Evolutionary conservation across 2,888 invertebrate species (phyloP), one percentile per base, ranked within the genome.

Genomic region (Taenaris catops): DNA sequence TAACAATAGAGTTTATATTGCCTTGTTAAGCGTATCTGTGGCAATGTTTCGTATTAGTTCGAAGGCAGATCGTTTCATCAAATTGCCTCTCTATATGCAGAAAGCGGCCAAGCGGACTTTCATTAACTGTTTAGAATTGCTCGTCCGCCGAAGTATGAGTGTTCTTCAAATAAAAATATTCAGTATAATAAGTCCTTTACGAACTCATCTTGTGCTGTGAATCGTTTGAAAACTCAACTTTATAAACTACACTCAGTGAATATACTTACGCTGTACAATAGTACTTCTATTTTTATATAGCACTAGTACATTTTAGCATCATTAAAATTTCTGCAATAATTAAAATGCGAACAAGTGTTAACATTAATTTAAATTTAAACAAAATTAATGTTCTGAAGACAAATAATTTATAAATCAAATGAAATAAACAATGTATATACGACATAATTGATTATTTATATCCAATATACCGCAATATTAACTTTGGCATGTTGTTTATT

Each of bases 71-170:
- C 65, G 63, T 74, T 73, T 67, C 58, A 71, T 62, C 67, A 73
- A 78, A 78, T 73, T 71, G 63, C 71, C 73, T 68, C 69, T 76
- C 74, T 75, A 69, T 78, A 79, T 79, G 78, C 79, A 75, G 71
- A 75, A 71, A 78, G 63, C 69, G 63, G 53, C 56, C 55, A 58
- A 68, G 61, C 63, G 65, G 75, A 75, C 76, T 78, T 79, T 79
- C 75, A 78, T 78, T 79, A 76, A 73, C 59, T 58, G 65, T 54
- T 65, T 61, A 54, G 53, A 61, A 54, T 51, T 58, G 51, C 53
- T 58, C 46, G 47, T 48, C 49, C 51, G 58, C 63, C 63, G 66
- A 61, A 61, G 60, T 55, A 58, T 53, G 53, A 61, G 50, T 63
- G 56, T 55, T 58, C 53, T 38, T 24, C 24, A 31, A 41, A 35